A percentile compares a stretch with the other conserved stretches of the same genome.
Conservation (phyloP, 2,888 invertebrate species). For the Agapetus fuscipes region DNA sequence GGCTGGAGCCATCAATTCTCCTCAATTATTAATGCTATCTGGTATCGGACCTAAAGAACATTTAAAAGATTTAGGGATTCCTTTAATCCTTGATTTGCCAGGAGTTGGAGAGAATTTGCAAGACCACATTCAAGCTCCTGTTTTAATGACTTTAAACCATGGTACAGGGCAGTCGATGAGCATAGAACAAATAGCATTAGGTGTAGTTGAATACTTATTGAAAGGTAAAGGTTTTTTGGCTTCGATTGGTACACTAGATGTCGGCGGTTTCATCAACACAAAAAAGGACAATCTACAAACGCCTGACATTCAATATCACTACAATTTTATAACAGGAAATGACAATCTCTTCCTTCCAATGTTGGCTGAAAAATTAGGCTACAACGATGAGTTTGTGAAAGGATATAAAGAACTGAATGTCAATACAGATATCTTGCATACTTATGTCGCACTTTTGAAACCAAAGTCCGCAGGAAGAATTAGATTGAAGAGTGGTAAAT, state of each 20-base stretch:
- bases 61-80: constrained; percentile 49
- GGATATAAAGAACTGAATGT: constrained; percentile 21
- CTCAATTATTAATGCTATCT: constrained; percentile 79
- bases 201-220: constrained; percentile 6
- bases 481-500: constrained; percentile 51
- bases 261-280: constrained; percentile 11
- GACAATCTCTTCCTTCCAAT: constrained; percentile 5
- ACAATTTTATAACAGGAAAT: constrained; percentile 21
- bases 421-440: constrained; percentile 24
- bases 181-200: not conserved
- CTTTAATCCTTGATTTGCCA: constrained; percentile 49
- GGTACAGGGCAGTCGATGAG: constrained; percentile 8
- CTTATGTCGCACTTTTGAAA: constrained; percentile 50
- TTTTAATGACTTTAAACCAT: constrained; percentile 24
- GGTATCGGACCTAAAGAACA: constrained; percentile 66
- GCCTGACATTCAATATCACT: constrained; percentile 28
- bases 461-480: constrained; percentile 60
- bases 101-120: constrained; percentile 76
- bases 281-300: constrained; percentile 11
- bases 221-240: constrained; percentile 25
- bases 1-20: constrained; percentile 75
- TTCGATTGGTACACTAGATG: constrained; percentile 26
- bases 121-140: constrained; percentile 65
- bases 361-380: constrained; percentile 22
- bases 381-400: constrained; percentile 25